A percentile compares a stretch with the other conserved stretches of the same genome.
Conservation (phyloP, 1,140 invertebrate species). For the Sinonovacula constricta region DNA sequence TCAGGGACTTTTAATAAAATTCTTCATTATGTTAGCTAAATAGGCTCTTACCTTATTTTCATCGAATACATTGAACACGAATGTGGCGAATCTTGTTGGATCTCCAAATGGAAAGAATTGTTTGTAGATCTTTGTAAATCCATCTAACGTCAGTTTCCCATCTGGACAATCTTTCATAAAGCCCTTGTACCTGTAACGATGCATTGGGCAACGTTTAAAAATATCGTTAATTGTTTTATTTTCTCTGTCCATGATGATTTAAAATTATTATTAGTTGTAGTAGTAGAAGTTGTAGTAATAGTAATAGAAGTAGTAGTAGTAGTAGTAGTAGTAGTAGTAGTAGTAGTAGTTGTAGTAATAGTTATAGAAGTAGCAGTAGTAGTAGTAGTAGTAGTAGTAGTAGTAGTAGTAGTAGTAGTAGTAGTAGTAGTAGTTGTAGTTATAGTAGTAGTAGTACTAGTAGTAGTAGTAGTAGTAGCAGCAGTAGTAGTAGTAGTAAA, state of each 20-base stretch:
- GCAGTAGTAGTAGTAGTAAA: too few species aligned
- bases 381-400: too few species aligned
- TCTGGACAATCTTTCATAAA: constrained; percentile 81
- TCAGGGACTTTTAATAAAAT: too few species aligned
- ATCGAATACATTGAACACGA: constrained; percentile 99
- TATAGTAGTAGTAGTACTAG: too few species aligned
- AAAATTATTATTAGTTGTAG: not conserved
- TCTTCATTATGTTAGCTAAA: too few species aligned
- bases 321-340: not conserved
- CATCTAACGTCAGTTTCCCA: constrained; percentile 81
- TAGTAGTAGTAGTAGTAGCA: too few species aligned
- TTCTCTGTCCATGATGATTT: not conserved
- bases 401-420: too few species aligned
- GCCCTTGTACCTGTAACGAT: constrained; percentile 79
- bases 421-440: too few species aligned
- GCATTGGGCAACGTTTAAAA: not conserved
- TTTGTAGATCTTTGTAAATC: constrained; percentile 99
- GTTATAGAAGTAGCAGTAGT: not conserved
- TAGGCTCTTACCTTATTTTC: constrained; percentile 99
- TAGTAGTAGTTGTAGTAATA: not conserved
- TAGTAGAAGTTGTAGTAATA: not conserved
- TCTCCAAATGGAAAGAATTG: constrained; percentile 99
- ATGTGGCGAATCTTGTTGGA: constrained; percentile 97
- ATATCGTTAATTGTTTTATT: not conserved
- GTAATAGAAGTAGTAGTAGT: not conserved